A percentile compares a stretch with the other conserved stretches of the same genome.
phyloP scores from a whole-genome alignment of 2,113 vertebrate genomes.

The Poeciliopsis turrubarensis region DNA sequence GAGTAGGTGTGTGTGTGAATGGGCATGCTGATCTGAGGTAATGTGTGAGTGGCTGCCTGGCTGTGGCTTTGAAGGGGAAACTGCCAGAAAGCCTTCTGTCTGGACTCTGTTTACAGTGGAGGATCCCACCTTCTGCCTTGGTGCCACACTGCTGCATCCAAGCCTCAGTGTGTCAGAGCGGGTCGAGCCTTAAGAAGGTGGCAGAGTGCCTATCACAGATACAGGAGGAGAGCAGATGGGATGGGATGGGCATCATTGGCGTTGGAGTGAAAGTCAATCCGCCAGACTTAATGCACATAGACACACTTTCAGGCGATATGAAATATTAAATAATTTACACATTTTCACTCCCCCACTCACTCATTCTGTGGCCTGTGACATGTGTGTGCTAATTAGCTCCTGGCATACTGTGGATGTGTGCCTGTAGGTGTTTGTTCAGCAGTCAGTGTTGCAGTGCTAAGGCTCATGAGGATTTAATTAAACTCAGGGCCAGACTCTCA shows the following conservation, averaged over 20 bases:
- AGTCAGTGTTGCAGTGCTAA: slow-evolving; percentile 47
- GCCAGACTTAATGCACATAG: slow-evolving; percentile 14
- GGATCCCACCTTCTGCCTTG: slow-evolving; percentile 31
- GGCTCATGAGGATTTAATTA: slow-evolving; percentile 62
- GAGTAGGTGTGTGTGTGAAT: background rate
- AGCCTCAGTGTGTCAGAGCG: slow-evolving; percentile 29
- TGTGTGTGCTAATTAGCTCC: slow-evolving; percentile 64
- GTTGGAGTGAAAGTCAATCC: slow-evolving; percentile 17
- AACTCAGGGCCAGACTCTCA: slow-evolving; percentile 57
- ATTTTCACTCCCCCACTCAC: slow-evolving; percentile 36
- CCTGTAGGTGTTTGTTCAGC: slow-evolving; percentile 18
- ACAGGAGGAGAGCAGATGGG: slow-evolving; percentile 40
- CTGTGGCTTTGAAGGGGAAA: slow-evolving; percentile 24
- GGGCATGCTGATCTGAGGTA: background rate
- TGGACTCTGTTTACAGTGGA: slow-evolving; percentile 53
- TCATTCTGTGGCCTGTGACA: slow-evolving; percentile 51
- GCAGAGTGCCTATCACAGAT: slow-evolving; percentile 58
- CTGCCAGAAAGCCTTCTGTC: slow-evolving; percentile 48
- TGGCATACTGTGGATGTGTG: slow-evolving; percentile 25
- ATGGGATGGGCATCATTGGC: slow-evolving; percentile 44
- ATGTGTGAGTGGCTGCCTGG: slow-evolving; percentile 35
- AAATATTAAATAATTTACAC: slow-evolving; percentile 24
- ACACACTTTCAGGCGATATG: slow-evolving; percentile 7
- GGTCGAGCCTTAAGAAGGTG: slow-evolving; percentile 47
- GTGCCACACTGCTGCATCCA: slow-evolving; percentile 22